Base-by-base conservation (phyloP, 2,888 invertebrate species). In the Monochamus alternatus region DNA sequence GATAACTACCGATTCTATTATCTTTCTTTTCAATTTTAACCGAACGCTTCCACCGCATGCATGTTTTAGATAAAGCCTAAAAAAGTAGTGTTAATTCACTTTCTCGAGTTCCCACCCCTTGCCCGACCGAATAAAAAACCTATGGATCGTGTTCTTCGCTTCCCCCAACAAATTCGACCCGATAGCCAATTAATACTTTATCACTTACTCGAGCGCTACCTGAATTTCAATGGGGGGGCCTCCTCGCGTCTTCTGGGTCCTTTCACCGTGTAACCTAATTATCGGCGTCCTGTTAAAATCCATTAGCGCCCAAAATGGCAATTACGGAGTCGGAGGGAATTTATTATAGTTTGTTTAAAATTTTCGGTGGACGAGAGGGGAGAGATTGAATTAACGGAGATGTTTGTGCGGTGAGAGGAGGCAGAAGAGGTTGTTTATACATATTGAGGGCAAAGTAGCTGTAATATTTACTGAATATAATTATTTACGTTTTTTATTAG, bases 111-210 rank as follows among this genome's bases (percentile, higher is more conserved):
- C 47, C 10, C 47, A 47, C 47, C 47, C 47, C 31, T 3, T n/a
- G 5, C 0, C 30, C 14, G 64, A n/a, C 9, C 22, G n/a, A 64
- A 8, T 9, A 31, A 64, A 64, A 64, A 64, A 64, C 64, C 64
- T 47, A 68, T 68, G 58, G 68, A 68, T 68, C 58, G 4, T 22
- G 10, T 68, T 68, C 68, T 31, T 38, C 38, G 38, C 58, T 44
- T 68, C 14, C 68, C 43, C 22, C 68, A 55, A 55, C 55, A 58
- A 68, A 68, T 68, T 32, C 52, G 68, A 58, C 47, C 73, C 77
- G 70, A 77, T 75, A 72, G 73, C 76, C 73, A 79, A 77, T 79
- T 79, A 79, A 79, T 76, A 76, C 77, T 77, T 77, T 78, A 77
- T 76, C 77, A 76, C 75, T 79, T 73, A 73, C 58, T 51, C 43